phyloP scores from a whole-genome alignment of 2,113 vertebrate species.

The Maccullochella peelii region DNA sequence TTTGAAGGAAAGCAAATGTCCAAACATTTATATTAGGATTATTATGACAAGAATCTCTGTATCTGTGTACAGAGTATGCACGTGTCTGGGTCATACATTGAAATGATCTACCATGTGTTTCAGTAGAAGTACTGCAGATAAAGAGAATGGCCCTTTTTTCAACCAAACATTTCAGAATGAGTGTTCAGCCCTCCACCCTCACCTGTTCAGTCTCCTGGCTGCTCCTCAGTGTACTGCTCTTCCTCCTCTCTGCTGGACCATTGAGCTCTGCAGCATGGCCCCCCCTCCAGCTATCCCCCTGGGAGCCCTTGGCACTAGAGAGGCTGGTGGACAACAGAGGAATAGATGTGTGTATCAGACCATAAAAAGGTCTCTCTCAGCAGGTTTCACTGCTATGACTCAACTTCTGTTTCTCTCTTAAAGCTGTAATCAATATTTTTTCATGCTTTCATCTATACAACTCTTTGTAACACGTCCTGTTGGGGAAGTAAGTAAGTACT shows the following conservation, averaged over 20 bases:
- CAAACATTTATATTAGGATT: not conserved
- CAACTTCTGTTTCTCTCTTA: not conserved
- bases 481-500: not conserved
- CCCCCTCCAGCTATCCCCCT: slow-evolving; percentile 81
- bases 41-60: not conserved
- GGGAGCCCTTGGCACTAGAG: slow-evolving; percentile 82
- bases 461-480: not conserved
- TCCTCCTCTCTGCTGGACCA: slow-evolving; percentile 88
- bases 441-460: not conserved
- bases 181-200: not conserved
- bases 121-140: not conserved
- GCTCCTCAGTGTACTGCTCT: slow-evolving; percentile 77
- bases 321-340: slow-evolving; percentile 19
- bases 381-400: not conserved
- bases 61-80: too few species aligned
- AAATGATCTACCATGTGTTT: not conserved
- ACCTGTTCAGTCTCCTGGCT: slow-evolving; percentile 88
- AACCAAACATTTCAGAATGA: too few species aligned
- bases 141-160: not conserved
- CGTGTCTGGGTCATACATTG: too few species aligned
- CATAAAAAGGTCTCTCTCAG: too few species aligned
- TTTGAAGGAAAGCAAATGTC: not conserved
- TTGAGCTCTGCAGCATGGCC: slow-evolving; percentile 85
- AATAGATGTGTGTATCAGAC: not conserved
- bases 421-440: not conserved